Conservation (phyloP, 2,113 vertebrate species). For the Ochotona princeps region DNA sequence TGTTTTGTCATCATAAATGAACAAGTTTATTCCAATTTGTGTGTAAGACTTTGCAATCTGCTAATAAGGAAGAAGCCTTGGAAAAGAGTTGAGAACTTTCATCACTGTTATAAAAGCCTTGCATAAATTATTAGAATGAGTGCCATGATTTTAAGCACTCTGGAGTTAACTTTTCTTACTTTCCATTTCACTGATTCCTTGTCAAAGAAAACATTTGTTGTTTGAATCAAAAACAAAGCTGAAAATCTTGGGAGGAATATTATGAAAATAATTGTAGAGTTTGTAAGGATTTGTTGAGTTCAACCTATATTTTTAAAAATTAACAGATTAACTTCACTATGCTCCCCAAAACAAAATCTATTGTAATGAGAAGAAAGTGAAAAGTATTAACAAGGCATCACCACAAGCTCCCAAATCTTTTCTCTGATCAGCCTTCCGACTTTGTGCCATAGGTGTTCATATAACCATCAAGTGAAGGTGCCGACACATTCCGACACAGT, state of each 20-base stretch:
- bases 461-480: neutral
- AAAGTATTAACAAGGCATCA: neutral
- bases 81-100: neutral
- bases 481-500: neutral
- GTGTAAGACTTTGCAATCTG: neutral
- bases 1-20: neutral
- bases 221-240: conserved; percentile 30
- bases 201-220: neutral
- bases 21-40: neutral
- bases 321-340: neutral
- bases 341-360: neutral
- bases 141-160: neutral
- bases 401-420: neutral
- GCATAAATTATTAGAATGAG: neutral
- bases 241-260: conserved; percentile 13
- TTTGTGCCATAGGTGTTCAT: neutral
- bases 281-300: conserved; percentile 24
- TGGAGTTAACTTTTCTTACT: neutral
- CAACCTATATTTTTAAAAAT: conserved; percentile 16
- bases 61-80: neutral
- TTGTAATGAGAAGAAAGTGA: neutral
- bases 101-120: conserved; percentile 35
- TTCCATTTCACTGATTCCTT: neutral
- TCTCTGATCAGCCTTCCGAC: neutral
- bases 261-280: conserved; percentile 49